phyloP scores from a whole-genome alignment of 2,888 invertebrate species.

The Synergus gifuensis region DNA sequence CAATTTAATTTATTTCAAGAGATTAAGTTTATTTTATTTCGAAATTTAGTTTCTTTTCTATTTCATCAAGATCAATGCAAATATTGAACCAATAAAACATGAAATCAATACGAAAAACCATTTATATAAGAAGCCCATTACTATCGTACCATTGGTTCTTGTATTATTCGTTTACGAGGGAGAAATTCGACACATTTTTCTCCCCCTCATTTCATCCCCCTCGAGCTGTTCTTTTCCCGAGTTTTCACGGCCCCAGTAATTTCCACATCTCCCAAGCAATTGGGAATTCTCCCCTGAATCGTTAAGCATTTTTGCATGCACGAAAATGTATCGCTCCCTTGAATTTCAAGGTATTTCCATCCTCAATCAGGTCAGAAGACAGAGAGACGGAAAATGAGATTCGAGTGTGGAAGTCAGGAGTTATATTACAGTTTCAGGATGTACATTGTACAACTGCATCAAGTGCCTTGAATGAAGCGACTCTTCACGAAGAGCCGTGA shows the following conservation, averaged over 20 bases:
- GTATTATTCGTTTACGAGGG: slow-evolving; percentile 21
- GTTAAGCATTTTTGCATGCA: slow-evolving; percentile 15
- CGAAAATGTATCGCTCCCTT: slow-evolving; percentile 16
- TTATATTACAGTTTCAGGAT: slow-evolving; percentile 1
- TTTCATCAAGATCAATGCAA: not conserved
- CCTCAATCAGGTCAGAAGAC: slow-evolving; percentile 18
- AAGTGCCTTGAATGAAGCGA: no score
- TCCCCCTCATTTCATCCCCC: slow-evolving; percentile 14
- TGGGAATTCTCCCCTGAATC: slow-evolving; percentile 29
- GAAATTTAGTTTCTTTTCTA: not conserved
- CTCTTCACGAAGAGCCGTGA: no score
- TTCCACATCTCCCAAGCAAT: slow-evolving; percentile 10
- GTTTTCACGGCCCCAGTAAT: slow-evolving; percentile 22
- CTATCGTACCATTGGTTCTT: slow-evolving; percentile 2
- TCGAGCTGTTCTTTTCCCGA: slow-evolving; percentile 5
- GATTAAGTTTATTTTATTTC: not conserved
- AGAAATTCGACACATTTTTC: slow-evolving; percentile 36
- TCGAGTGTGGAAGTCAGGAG: slow-evolving; percentile 6
- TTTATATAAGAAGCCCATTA: slow-evolving; percentile 24
- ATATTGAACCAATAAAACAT: not conserved
- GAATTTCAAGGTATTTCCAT: slow-evolving; percentile 26
- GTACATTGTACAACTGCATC: no score
- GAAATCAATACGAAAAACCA: not conserved
- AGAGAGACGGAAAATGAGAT: slow-evolving; percentile 14
- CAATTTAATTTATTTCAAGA: no score